A percentile compares a stretch with the other conserved stretches of the same genome.
phyloP scores from a whole-genome alignment of 2,888 invertebrate species.

The Pheosia tremula region DNA sequence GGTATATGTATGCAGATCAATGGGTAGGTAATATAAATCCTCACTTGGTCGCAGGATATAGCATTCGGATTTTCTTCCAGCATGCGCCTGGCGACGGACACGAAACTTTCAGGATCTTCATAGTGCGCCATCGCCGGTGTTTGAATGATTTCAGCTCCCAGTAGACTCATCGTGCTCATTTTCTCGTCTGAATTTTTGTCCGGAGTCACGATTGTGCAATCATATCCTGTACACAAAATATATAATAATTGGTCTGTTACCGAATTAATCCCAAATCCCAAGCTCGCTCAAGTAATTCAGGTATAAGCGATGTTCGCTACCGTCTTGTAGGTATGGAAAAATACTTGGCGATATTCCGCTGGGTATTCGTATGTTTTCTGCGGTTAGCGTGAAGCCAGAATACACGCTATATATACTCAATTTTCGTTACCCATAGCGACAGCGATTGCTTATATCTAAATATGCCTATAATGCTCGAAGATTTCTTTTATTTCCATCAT shows the following conservation, averaged over 20 bases:
- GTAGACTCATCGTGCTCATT: conserved; percentile 91
- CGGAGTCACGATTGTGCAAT: conserved; percentile 97
- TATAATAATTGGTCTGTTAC: background rate
- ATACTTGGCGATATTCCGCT: no score
- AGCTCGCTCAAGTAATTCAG: no score
- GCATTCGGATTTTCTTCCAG: conserved; percentile 88
- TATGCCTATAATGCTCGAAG: no score
- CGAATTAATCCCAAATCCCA: background rate
- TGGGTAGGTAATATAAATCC: background rate
- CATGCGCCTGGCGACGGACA: conserved; percentile 92
- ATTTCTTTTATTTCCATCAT: no score
- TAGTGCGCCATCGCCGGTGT: conserved; percentile 82
- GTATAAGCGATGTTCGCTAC: no score
- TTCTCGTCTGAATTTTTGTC: conserved; percentile 99
- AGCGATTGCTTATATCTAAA: no score
- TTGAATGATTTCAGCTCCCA: conserved; percentile 96
- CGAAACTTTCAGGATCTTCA: conserved; percentile 89
- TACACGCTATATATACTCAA: no score
- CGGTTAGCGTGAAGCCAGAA: no score
- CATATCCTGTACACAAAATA: conserved; percentile 85
- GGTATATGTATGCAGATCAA: no score
- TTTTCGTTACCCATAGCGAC: no score
- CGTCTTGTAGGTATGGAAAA: no score
- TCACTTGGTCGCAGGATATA: conserved; percentile 94
- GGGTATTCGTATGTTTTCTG: no score